Evolutionary conservation across 2,797 vertebrate genomes (phyloP).

Genomic region (Emys orbicularis): DNA sequence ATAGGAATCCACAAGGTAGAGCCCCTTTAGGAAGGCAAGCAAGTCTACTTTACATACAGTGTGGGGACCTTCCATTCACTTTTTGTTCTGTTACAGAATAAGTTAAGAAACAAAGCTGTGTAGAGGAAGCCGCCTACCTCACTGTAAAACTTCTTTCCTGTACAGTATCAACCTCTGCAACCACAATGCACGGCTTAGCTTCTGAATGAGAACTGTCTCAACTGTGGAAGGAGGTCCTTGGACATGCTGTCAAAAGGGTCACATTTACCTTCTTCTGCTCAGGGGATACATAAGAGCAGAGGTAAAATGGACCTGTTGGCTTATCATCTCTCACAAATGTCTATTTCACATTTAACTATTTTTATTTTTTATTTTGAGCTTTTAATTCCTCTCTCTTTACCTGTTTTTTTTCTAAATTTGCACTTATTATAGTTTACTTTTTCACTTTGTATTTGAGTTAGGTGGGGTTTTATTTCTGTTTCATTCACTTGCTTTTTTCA

Average conservation of each 20-base stretch:
- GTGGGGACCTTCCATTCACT: background rate
- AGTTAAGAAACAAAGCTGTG: background rate
- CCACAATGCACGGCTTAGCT: rapidly evolving
- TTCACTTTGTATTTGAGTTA: background rate
- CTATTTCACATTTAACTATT: background rate
- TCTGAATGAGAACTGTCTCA: background rate
- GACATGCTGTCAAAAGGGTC: background rate
- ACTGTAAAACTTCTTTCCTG: background rate
- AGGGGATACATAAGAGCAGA: rapidly evolving
- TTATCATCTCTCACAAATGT: rapidly evolving
- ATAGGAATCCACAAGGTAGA: background rate
- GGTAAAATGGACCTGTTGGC: background rate
- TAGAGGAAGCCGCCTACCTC: background rate
- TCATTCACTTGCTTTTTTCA: background rate
- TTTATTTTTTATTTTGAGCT: background rate
- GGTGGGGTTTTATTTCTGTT: background rate
- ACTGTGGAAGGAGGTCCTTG: background rate
- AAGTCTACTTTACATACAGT: background rate
- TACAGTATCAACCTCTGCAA: background rate
- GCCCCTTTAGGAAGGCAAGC: background rate
- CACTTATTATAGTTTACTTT: background rate
- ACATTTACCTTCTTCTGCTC: background rate
- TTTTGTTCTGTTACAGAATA: background rate
- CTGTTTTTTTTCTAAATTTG: background rate
- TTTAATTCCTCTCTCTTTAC: background rate